These are phyloP conservation scores for Pyrocephalus nanus DNA, from an alignment of 2,797 vertebrate genomes.

Conservation along the genomic window DNA sequence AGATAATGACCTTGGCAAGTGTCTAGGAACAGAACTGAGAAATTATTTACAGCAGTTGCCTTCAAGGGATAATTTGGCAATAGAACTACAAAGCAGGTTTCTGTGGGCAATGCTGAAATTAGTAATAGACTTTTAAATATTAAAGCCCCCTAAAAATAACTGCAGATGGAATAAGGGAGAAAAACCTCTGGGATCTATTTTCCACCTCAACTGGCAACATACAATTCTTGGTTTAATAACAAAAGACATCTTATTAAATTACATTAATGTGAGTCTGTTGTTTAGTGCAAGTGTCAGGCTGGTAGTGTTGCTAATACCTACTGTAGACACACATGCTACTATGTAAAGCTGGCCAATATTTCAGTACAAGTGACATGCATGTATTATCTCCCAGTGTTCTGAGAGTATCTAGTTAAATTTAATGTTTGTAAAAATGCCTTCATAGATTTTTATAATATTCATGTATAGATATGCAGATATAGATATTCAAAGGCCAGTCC, in stretches of 20 bases:
- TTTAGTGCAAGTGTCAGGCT: slow-evolving; percentile 42
- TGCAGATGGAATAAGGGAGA: slow-evolving; percentile 1
- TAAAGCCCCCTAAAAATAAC: slow-evolving; percentile 65
- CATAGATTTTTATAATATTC: background rate
- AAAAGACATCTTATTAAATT: slow-evolving; percentile 61
- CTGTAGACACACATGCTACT: background rate
- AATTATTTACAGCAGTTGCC: slow-evolving; percentile 60
- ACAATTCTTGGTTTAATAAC: slow-evolving; percentile 50
- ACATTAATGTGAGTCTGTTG: background rate
- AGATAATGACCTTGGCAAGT: slow-evolving; percentile 67
- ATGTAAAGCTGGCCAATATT: background rate
- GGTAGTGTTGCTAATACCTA: background rate
- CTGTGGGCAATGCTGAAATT: slow-evolving; percentile 21
- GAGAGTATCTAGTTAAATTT: slow-evolving; percentile 12
- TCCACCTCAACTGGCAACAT: background rate
- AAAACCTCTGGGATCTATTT: slow-evolving; percentile 43
- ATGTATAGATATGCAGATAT: background rate
- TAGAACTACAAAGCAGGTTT: slow-evolving; percentile 1
- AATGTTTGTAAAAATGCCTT: background rate
- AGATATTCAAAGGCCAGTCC: background rate
- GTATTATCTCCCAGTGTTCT: background rate
- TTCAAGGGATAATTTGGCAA: slow-evolving; percentile 62
- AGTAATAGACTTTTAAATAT: slow-evolving; percentile 62
- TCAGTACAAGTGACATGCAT: background rate
- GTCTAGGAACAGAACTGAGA: slow-evolving; percentile 29